These are phyloP conservation scores for Pocota personata DNA, from an alignment of 2,888 invertebrate species.

Conservation along the genomic window DNA sequence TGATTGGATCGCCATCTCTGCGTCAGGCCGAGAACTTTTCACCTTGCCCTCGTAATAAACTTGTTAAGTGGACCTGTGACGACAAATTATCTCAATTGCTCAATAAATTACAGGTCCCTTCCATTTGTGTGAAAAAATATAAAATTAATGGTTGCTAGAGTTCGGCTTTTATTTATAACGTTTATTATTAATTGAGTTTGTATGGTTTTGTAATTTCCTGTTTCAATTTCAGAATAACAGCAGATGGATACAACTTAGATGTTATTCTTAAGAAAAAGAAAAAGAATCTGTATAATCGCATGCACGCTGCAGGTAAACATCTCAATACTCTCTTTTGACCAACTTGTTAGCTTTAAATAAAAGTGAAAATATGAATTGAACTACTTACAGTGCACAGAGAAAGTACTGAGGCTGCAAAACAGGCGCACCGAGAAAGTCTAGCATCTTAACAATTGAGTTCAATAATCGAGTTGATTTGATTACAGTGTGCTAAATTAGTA, in stretches of 20 bases:
- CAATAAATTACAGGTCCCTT: too few relatives aligned
- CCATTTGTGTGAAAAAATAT: too few relatives aligned
- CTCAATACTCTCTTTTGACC: conserved; percentile 52
- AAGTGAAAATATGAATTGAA: conserved; percentile 74
- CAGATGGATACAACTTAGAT: conserved; percentile 81
- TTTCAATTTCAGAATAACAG: conserved; percentile 76
- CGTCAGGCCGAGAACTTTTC: too few relatives aligned
- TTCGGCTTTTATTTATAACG: too few relatives aligned
- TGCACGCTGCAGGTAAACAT: conserved; percentile 80
- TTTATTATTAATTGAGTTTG: too few relatives aligned
- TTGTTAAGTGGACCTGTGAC: too few relatives aligned
- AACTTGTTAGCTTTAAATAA: conserved; percentile 71
- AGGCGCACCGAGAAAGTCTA: conserved; percentile 73
- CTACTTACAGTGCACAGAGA: conserved; percentile 77
- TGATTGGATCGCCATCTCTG: too few relatives aligned
- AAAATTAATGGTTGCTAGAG: too few relatives aligned
- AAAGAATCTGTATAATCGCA: conserved; percentile 81
- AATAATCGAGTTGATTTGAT: conserved; percentile 58
- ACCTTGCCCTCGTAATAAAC: too few relatives aligned
- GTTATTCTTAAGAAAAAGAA: conserved; percentile 81
- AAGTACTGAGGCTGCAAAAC: conserved; percentile 75
- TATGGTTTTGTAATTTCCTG: background rate
- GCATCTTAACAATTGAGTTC: conserved; percentile 74
- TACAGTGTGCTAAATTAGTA: conserved; percentile 80
- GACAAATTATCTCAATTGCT: too few relatives aligned